Evolutionary conservation across 1,140 invertebrate species (phyloP), one percentile per base, ranked within the genome.

Genomic region (Macrostomum lignano): DNA sequence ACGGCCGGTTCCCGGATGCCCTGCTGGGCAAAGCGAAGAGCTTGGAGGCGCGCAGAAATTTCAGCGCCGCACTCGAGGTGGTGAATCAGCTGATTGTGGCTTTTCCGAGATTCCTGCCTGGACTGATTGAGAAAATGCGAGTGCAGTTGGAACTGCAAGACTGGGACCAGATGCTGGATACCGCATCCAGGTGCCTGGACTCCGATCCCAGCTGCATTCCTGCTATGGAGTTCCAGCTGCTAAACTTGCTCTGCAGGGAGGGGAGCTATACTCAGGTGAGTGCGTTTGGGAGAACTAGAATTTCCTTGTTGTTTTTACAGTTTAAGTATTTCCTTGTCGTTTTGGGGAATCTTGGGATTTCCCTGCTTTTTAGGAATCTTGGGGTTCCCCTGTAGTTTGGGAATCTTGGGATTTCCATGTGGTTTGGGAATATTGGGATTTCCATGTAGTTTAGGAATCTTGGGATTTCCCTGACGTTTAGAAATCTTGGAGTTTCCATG

Each of bases 71-170:
- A 1, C 65, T 79, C 38, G 65, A 70, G 30, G 59, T 69, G 13
- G 49, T 82, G 2, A 82, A 81, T 51, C 68, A 72, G 44, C 53
- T 76, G 2, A 68, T 84, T 25, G 73, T 81, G 0, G 63, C 67
- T 15, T 70, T 68, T 51, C 67, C 74, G 2, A 65, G 67, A 32
- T 68, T 71, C 45, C 56, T 67, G 21, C 64, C 79, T 1, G 70
- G 73, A 0, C 52, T 86, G 1, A 55, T 79, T 6, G 75, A 82
- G 43, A 91, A 91, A 62, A 70, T 86, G 63, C 70, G 69, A 46
- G 67, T 77, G 41, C 69, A 77, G 40, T 62, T 88, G 26, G 67
- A 71, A 9, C 46, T 68, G 22, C 69, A 73, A 46, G 73, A 84
- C 46, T 88, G 76, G 75, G 77, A 84, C 32, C 68, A 74, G 47